Conservation (phyloP, 2,113 vertebrate genomes). For the Mionectes macconnelli region DNA sequence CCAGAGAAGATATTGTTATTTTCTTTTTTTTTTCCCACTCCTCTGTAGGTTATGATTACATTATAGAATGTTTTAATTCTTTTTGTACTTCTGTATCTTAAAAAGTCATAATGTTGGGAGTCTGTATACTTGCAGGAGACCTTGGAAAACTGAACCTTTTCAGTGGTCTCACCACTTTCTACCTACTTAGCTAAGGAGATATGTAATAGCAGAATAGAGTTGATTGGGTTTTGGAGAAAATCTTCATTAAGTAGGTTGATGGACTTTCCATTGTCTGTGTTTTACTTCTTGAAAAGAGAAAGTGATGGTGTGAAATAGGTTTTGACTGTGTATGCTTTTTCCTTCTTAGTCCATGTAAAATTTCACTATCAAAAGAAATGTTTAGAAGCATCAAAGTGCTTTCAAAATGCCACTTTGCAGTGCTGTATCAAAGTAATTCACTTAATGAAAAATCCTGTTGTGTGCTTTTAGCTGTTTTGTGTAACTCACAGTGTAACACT, state of each 20-base stretch:
- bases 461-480: neutral
- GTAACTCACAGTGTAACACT: neutral
- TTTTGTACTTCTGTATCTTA: neutral
- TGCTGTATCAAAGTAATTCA: neutral
- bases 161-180: neutral
- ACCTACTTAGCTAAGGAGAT: neutral
- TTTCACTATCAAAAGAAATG: neutral
- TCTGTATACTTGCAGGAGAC: neutral
- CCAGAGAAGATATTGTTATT: neutral
- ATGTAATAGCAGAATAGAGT: neutral
- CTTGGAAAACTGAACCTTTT: neutral
- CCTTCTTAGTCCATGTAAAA: neutral
- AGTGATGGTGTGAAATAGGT: neutral
- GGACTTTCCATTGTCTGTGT: neutral
- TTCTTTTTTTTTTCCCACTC: accelerated
- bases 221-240: neutral
- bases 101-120: neutral
- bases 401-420: neutral
- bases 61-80: neutral
- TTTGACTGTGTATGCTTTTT: neutral
- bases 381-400: neutral
- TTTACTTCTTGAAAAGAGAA: neutral
- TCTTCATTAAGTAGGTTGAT: neutral
- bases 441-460: neutral
- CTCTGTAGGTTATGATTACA: neutral